Evolutionary conservation across 2,888 invertebrate species (phyloP), one percentile per base, ranked within the genome.

Genomic region (Stenoptilia bipunctidactyla): DNA sequence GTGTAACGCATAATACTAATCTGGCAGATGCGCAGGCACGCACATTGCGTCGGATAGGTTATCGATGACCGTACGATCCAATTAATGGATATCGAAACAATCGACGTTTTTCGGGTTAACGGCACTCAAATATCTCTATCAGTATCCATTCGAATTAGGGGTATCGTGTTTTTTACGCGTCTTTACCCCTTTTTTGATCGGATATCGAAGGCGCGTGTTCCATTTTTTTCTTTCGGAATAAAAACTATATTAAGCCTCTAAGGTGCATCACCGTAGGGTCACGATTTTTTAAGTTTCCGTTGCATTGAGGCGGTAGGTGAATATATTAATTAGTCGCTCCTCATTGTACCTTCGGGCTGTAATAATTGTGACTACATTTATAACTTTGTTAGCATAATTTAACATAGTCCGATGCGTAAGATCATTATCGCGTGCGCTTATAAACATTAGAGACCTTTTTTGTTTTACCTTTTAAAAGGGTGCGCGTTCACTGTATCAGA

Each of bases 61-160:
- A 83, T 83, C 79, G 82, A 80, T 83, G 76, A 77, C 69, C 65
- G 69, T 73, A 66, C 67, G 73, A 83, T 80, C 82, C 80, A 82
- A 83, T 83, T 83, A 83, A 82, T 74, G 65, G 79, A 77, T 82
- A 79, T 63, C 61, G 75, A 74, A 75, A 79, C 76, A 79, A 79
- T 75, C 71, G 71, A 49, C 53, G 61, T 65, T 63, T 66, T 59
- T 55, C 58, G 56, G 60, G 63, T 68, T 70, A 67, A 63, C 67
- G 65, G 68, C 66, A 50, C 49, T 66, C 72, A 69, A 79, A 83
- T 77, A 75, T 77, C 80, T 83, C 71, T 79, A 83, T 83, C 80
- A 71, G 68, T 63, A 66, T 71, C 67, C 58, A 58, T 58, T 66
- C 61, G 71, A 72, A 73, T 76, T 73, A 73, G 73, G 70, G 77